phyloP scores from a whole-genome alignment of 2,113 vertebrate genomes.

The Alouatta palliata region DNA sequence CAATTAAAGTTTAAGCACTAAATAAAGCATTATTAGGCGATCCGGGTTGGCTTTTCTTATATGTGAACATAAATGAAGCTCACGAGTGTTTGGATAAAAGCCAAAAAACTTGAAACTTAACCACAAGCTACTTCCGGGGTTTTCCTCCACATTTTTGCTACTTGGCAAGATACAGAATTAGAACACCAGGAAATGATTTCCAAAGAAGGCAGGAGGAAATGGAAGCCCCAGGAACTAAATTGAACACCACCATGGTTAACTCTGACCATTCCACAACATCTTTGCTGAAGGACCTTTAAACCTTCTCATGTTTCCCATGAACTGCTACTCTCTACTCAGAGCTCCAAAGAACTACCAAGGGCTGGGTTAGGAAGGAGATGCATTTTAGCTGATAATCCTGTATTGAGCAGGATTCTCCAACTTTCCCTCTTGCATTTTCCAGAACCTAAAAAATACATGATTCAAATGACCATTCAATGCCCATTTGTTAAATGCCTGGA shows the following conservation, averaged over 20 bases:
- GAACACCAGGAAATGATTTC: slow-evolving; percentile 72
- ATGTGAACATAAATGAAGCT: slow-evolving; percentile 83
- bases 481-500: background rate
- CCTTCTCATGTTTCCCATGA: background rate
- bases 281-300: slow-evolving; percentile 27
- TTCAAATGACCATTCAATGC: background rate
- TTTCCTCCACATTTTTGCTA: slow-evolving; percentile 65
- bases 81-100: slow-evolving; percentile 80
- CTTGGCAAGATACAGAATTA: slow-evolving; percentile 73
- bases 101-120: slow-evolving; percentile 84
- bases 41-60: slow-evolving; percentile 79
- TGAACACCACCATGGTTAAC: background rate
- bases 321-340: background rate
- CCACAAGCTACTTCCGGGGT: slow-evolving; percentile 77
- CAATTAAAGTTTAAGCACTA: slow-evolving; percentile 85
- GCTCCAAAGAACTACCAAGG: background rate
- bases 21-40: slow-evolving; percentile 83
- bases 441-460: background rate
- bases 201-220: slow-evolving; percentile 63
- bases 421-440: background rate
- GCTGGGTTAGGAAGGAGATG: background rate
- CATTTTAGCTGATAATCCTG: background rate
- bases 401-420: background rate
- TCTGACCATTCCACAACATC: slow-evolving; percentile 20
- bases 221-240: slow-evolving; percentile 46